Conservation (phyloP, 2,888 invertebrate genomes). For the Yponomeuta malinellus region DNA sequence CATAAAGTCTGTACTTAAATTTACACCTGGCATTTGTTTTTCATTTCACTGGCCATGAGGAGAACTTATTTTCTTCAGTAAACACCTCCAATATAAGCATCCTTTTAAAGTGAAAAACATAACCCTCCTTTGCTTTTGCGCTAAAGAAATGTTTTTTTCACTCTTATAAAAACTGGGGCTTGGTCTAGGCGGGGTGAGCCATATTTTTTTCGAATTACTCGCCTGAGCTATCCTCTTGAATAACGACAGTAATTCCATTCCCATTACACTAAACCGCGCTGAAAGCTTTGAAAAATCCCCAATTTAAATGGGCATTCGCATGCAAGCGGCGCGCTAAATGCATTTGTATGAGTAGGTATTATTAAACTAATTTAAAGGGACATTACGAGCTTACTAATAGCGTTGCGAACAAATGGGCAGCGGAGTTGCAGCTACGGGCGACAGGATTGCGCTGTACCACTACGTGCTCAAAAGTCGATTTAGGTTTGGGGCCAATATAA, state of each 20-base stretch:
- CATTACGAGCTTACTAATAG: conserved; percentile 12
- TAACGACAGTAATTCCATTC: conserved; percentile 1
- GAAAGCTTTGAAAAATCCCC: not conserved
- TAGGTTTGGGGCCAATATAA: not conserved
- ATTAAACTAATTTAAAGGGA: conserved; percentile 10
- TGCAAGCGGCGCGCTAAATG: not conserved
- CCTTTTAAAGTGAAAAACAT: too few species aligned
- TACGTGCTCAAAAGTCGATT: not conserved
- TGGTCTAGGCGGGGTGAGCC: too few species aligned
- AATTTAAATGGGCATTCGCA: not conserved
- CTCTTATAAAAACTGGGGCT: not conserved
- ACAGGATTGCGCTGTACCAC: not conserved
- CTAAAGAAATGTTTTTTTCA: not conserved
- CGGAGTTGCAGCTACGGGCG: conserved; percentile 3
- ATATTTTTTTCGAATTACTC: not conserved
- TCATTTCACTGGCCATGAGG: too few species aligned
- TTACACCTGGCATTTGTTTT: too few species aligned
- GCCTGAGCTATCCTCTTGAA: not conserved
- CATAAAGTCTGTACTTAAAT: too few species aligned
- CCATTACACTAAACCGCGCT: not conserved
- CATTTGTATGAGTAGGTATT: conserved; percentile 7
- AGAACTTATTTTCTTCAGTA: too few species aligned
- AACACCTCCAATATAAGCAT: too few species aligned
- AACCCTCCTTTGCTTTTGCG: too few species aligned
- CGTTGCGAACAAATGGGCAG: conserved; percentile 11